phyloP scores from a whole-genome alignment of 2,888 invertebrate species.

The Didymodactylos carnosus region DNA sequence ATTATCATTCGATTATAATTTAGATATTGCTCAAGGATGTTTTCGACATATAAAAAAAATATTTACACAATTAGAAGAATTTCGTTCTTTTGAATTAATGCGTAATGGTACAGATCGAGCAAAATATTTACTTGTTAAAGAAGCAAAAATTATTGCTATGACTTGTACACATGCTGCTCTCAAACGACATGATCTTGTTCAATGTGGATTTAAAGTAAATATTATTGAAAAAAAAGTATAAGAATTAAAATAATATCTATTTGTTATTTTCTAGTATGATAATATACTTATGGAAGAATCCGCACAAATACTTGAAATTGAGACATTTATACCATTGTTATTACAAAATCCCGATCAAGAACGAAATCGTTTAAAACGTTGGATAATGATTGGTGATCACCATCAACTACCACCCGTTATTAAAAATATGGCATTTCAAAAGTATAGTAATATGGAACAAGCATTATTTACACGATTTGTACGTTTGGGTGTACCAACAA shows the following conservation, averaged over 20 bases:
- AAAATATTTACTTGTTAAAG: slow-evolving; percentile 83
- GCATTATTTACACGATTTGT: slow-evolving; percentile 89
- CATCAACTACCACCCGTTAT: slow-evolving; percentile 97
- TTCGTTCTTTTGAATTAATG: slow-evolving; percentile 84
- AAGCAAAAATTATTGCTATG: slow-evolving; percentile 99
- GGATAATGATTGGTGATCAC: slow-evolving; percentile 99
- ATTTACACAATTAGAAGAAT: slow-evolving; percentile 89
- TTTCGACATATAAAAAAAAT: slow-evolving; percentile 79
- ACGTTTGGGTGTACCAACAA: slow-evolving; percentile 79
- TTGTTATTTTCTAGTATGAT: slow-evolving; percentile 48
- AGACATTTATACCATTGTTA: slow-evolving; percentile 90
- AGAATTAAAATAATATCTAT: slow-evolving; percentile 1
- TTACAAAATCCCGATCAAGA: slow-evolving; percentile 57
- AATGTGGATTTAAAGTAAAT: slow-evolving; percentile 48
- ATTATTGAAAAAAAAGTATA: slow-evolving; percentile 19
- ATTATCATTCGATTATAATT: slow-evolving; percentile 53
- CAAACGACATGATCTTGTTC: slow-evolving; percentile 80
- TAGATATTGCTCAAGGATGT: slow-evolving; percentile 73
- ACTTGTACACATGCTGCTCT: slow-evolving; percentile 98
- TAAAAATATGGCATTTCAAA: slow-evolving; percentile 99
- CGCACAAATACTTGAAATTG: slow-evolving; percentile 94
- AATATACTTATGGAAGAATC: slow-evolving; percentile 98
- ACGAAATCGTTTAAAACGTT: slow-evolving; percentile 77
- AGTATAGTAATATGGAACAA: slow-evolving; percentile 99
- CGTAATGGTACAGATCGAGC: slow-evolving; percentile 84